These are phyloP conservation scores for Rhadinocentrus ornatus DNA, from an alignment of 2,797 vertebrate species.

Conservation along the genomic window DNA sequence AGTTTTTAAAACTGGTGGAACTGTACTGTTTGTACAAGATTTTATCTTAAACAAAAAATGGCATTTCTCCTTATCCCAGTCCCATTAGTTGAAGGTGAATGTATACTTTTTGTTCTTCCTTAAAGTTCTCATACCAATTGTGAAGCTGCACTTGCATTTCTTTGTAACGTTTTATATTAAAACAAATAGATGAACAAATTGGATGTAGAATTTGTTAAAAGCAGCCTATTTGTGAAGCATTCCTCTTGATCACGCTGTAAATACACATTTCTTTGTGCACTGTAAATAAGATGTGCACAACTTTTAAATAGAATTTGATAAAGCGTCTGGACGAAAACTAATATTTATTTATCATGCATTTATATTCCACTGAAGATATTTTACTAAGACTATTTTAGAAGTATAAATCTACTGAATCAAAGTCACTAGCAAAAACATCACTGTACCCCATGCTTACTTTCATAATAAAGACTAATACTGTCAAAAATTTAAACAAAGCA, in stretches of 20 bases:
- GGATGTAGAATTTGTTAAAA: slow-evolving; percentile 36
- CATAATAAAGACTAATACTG: slow-evolving; percentile 61
- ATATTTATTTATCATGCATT: slow-evolving; percentile 67
- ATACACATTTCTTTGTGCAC: slow-evolving; percentile 20
- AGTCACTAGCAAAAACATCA: slow-evolving; percentile 3
- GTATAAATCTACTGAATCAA: neutral
- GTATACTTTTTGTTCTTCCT: slow-evolving; percentile 1
- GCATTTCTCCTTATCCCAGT: neutral
- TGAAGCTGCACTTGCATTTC: slow-evolving; percentile 48
- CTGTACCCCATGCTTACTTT: slow-evolving; percentile 24
- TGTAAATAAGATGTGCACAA: slow-evolving; percentile 34
- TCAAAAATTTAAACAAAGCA: neutral
- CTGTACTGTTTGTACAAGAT: neutral
- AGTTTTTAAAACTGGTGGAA: neutral
- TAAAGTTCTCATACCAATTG: slow-evolving; percentile 37
- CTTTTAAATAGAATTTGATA: slow-evolving; percentile 29
- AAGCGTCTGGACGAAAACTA: slow-evolving; percentile 9
- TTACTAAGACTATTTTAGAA: slow-evolving; percentile 10
- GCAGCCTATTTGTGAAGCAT: neutral
- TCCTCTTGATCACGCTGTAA: slow-evolving; percentile 27
- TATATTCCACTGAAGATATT: slow-evolving; percentile 32
- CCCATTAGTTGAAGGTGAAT: slow-evolving; percentile 19
- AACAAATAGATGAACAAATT: slow-evolving; percentile 61
- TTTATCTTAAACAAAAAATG: neutral
- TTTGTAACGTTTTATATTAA: slow-evolving; percentile 84